These are phyloP conservation scores for Volucella inanis DNA, from an alignment of 2,888 invertebrate species.

Conservation along the genomic window DNA sequence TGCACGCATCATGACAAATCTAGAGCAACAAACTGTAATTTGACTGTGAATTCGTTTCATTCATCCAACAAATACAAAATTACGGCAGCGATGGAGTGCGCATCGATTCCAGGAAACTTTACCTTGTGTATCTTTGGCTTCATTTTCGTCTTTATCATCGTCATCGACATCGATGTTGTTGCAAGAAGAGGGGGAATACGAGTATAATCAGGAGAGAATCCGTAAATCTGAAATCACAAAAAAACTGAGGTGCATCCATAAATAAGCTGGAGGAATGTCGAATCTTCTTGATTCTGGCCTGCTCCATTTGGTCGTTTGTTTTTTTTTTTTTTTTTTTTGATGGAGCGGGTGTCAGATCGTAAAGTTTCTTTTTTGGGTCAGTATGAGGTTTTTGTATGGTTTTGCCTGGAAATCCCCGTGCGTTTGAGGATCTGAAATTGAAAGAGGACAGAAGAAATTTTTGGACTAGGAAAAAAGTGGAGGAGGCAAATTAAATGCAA, in stretches of 20 bases:
- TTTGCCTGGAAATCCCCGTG: conserved; percentile 39
- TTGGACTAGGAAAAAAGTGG: neutral
- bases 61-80: conserved; percentile 36
- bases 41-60: conserved; percentile 41
- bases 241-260: conserved; percentile 63
- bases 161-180: neutral
- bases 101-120: conserved; percentile 62
- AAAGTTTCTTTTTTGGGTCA: conserved; percentile 23
- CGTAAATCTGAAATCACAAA: conserved; percentile 5
- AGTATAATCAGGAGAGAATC: neutral
- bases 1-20: conserved; percentile 45
- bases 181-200: conserved; percentile 2
- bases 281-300: neutral
- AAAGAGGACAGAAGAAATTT: conserved; percentile 5
- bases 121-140: conserved; percentile 26
- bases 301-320: neutral
- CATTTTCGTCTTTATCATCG: conserved; percentile 10
- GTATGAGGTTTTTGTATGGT: conserved; percentile 25
- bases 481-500: conserved; percentile 1
- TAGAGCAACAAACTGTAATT: conserved; percentile 66
- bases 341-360: neutral
- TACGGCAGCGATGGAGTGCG: conserved; percentile 22
- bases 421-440: conserved; percentile 11
- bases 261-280: conserved; percentile 60
- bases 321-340: no score